These are phyloP conservation scores for Cololabis saira DNA, from an alignment of 2,113 vertebrate species.

Conservation along the genomic window DNA sequence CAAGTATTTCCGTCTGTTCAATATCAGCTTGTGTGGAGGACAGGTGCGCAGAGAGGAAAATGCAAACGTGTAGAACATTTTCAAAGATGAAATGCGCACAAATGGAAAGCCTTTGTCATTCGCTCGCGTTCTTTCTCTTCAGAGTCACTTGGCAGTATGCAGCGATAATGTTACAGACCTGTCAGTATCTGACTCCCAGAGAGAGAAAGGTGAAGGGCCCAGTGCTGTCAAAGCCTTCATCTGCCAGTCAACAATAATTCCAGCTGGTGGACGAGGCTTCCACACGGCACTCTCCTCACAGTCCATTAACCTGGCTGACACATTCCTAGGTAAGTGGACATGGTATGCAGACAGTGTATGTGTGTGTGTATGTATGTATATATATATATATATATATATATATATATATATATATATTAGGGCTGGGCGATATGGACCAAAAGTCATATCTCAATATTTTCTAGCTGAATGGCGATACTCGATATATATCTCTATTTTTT, in stretches of 20 bases:
- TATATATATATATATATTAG: too few relatives aligned
- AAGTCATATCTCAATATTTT: too few relatives aligned
- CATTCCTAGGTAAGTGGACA: conserved; percentile 86
- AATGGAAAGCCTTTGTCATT: neutral
- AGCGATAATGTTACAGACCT: conserved; percentile 94
- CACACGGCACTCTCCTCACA: conserved; percentile 92
- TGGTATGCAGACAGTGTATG: neutral
- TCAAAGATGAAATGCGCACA: neutral
- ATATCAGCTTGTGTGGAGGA: conserved; percentile 94
- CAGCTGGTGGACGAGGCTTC: conserved; percentile 93
- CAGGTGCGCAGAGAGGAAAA: conserved; percentile 79
- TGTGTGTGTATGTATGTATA: neutral
- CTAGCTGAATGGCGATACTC: too few relatives aligned
- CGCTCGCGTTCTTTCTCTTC: conserved; percentile 8
- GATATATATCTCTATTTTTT: too few relatives aligned
- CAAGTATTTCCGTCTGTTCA: conserved; percentile 96
- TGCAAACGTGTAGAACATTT: neutral
- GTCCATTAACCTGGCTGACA: conserved; percentile 94
- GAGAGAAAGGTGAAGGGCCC: conserved; percentile 85
- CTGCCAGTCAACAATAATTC: conserved; percentile 97
- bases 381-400: too few relatives aligned
- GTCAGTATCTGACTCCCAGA: conserved; percentile 85
- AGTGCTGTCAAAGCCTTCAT: conserved; percentile 89
- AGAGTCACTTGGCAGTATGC: conserved; percentile 90
- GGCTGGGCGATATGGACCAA: too few relatives aligned